phyloP scores from a whole-genome alignment of 2,888 invertebrate genomes.

The Strigamia maritima region DNA sequence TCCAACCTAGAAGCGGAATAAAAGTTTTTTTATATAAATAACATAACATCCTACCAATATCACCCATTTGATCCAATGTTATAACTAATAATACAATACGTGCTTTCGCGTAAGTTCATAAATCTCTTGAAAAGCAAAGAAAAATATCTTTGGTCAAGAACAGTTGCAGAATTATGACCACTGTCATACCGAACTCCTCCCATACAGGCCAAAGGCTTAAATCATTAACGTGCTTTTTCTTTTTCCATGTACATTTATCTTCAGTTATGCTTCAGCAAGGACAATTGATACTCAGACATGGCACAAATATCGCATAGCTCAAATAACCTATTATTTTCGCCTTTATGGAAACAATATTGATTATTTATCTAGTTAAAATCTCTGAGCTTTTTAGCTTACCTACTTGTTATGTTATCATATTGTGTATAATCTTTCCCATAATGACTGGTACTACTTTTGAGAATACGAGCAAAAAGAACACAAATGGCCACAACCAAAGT shows the following conservation, averaged over 20 bases:
- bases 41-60: not conserved
- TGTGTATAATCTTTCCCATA: too few relatives aligned
- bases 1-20: not conserved
- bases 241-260: slow-evolving; percentile 10
- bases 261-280: slow-evolving; percentile 19
- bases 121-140: slow-evolving; percentile 16
- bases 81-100: slow-evolving; percentile 3
- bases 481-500: too few relatives aligned
- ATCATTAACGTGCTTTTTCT: slow-evolving; percentile 19
- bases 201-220: slow-evolving; percentile 16
- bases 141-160: slow-evolving; percentile 1
- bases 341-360: too few relatives aligned
- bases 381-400: too few relatives aligned
- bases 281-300: slow-evolving; percentile 5
- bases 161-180: slow-evolving; percentile 23
- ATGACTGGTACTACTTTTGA: too few relatives aligned
- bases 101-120: not conserved
- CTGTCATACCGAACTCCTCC: not conserved
- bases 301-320: not conserved
- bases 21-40: not conserved
- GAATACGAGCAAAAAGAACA: too few relatives aligned
- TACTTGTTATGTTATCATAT: too few relatives aligned
- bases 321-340: too few relatives aligned
- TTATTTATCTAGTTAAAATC: too few relatives aligned
- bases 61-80: not conserved